Conservation (phyloP, 1,140 invertebrate genomes). For the Cydia pomonella region DNA sequence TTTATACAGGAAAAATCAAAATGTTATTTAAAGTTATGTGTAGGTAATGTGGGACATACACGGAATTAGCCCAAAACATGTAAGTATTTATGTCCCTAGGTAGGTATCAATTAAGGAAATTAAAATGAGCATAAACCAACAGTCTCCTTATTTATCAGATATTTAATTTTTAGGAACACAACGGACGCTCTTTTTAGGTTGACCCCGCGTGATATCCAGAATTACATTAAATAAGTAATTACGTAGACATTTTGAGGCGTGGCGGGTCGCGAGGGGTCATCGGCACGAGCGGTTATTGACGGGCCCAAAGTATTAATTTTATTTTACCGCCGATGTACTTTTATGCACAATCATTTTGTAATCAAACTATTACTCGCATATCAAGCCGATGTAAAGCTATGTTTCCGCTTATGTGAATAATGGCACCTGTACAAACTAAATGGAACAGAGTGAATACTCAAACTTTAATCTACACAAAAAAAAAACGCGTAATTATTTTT, state of each 20-base stretch:
- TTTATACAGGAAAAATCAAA: not conserved
- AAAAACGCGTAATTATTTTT: too few relatives aligned
- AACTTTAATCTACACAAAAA: too few relatives aligned
- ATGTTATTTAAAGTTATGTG: not conserved
- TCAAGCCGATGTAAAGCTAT: not conserved
- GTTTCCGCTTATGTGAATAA: not conserved
- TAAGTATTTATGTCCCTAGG: too few relatives aligned
- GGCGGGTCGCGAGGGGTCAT: constrained; percentile 4
- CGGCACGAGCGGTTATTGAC: constrained; percentile 24
- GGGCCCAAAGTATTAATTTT: not conserved
- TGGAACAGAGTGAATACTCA: too few relatives aligned
- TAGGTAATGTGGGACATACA: not conserved
- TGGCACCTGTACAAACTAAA: too few relatives aligned
- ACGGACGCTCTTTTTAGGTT: not conserved
- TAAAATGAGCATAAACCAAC: too few relatives aligned
- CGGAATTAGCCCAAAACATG: too few relatives aligned
- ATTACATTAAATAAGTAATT: constrained; percentile 19
- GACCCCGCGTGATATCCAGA: not conserved
- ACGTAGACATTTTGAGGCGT: constrained; percentile 22
- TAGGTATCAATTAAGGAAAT: too few relatives aligned
- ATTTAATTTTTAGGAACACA: not conserved
- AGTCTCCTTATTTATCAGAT: too few relatives aligned
- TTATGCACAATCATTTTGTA: constrained; percentile 10
- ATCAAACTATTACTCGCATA: not conserved
- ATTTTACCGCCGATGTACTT: not conserved